A percentile compares a stretch with the other conserved stretches of the same genome.
Evolutionary conservation across 1,140 invertebrate species (phyloP).

Genomic region (Eurytemora carolleeae): DNA sequence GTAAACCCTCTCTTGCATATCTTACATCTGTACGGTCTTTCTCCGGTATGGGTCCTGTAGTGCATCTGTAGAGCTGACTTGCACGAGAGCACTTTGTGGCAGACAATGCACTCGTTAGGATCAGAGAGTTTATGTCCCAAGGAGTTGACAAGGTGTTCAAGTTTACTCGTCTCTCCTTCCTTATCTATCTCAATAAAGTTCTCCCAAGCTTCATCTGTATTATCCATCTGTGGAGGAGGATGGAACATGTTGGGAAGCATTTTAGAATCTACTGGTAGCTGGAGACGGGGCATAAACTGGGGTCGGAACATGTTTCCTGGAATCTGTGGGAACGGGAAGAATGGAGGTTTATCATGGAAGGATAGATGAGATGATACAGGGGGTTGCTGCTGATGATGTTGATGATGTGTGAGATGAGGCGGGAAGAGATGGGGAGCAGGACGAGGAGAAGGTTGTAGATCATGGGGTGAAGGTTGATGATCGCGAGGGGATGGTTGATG

Average conservation of each 20-base stretch:
- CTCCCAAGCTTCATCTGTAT: conserved; percentile 89
- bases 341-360: not conserved
- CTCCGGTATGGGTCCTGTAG: conserved; percentile 31
- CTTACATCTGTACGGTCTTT: conserved; percentile 35
- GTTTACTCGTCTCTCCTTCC: conserved; percentile 78
- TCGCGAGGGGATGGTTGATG: no score
- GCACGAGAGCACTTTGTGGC: conserved; percentile 34
- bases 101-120: conserved; percentile 34
- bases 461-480: no score
- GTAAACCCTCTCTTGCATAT: conserved; percentile 34
- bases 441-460: no score
- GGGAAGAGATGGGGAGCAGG: not conserved
- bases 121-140: conserved; percentile 46
- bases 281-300: conserved; percentile 21
- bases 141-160: conserved; percentile 86
- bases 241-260: conserved; percentile 34
- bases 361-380: no score
- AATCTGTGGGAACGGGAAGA: not conserved
- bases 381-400: no score
- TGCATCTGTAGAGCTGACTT: conserved; percentile 29
- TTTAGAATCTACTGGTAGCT: no score
- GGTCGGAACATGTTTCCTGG: conserved; percentile 18
- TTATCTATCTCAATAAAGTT: conserved; percentile 87
- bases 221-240: conserved; percentile 72
- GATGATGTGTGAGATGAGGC: not conserved